Conservation (phyloP, 2,113 vertebrate species). For the Phalacrocorax brasilianus region DNA sequence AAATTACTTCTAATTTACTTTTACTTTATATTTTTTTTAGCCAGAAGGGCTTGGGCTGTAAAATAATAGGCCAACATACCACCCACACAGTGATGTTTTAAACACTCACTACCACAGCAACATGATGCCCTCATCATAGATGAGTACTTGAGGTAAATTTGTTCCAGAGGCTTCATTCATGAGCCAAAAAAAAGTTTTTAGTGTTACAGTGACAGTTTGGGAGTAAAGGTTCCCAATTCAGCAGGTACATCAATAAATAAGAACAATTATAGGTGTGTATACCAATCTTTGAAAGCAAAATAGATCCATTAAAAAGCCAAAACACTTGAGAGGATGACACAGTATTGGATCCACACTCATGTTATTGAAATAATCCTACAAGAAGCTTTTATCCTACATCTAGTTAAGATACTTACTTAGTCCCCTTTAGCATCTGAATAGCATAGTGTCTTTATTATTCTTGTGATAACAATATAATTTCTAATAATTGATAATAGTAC, state of each 20-base stretch:
- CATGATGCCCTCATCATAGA: background rate
- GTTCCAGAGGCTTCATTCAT: background rate
- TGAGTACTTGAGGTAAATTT: background rate
- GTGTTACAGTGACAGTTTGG: background rate
- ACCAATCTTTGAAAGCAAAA: background rate
- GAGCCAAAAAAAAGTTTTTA: background rate
- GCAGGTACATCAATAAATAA: background rate
- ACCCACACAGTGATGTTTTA: conserved; percentile 15
- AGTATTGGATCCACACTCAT: background rate
- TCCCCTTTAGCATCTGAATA: background rate
- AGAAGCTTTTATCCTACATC: background rate
- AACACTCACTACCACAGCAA: background rate
- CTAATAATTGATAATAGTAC: background rate
- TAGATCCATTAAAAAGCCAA: background rate
- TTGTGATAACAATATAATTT: background rate
- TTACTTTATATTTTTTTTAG: background rate
- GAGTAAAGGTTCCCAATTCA: background rate
- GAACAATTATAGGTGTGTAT: background rate
- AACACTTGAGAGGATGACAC: background rate
- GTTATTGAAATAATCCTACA: background rate
- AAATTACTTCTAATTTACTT: background rate
- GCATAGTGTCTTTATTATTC: background rate
- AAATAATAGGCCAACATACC: background rate
- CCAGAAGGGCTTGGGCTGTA: background rate
- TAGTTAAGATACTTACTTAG: background rate